Evolutionary conservation across 2,888 invertebrate genomes (phyloP), one percentile per base, ranked within the genome.

Genomic region (Acanthosoma haemorrhoidale): DNA sequence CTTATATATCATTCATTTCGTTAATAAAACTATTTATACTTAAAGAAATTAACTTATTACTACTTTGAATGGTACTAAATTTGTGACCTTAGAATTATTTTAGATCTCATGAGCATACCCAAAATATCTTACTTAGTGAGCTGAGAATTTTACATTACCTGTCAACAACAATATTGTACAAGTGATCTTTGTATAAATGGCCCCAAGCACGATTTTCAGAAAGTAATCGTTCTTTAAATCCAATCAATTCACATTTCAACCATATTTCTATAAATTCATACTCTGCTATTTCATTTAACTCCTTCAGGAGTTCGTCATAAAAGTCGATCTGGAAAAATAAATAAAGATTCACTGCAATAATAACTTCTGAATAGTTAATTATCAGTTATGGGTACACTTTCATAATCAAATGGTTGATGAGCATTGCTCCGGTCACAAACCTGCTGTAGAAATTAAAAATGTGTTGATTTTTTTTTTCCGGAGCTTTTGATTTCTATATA

Each of bases 191-290:
- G 77, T 90, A 93, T 75, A 94, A 83, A 77, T 90, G 89, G 70
- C 91, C 88, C 95, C 96, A 96, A 77, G 92, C 89, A 78, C 91
- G 89, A 72, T 94, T 87, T 25, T 87, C 87, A 78, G 91, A 92
- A 73, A 95, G 84, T 16, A 96, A 86, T 0, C 88, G 86, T 77
- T 90, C 90, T 76, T 94, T 91, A 75, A 96, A 87, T 0, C 90
- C 88, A 70, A 85, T 85, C 60, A 92, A 82, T 76, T 95, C 89
- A 3, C 96, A 79, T 70, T 87, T 84, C 70, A 96, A 82, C 94
- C 96, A 96, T 11, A 86, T 84, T 72, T 87, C 87, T 77, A 94
- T 87, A 15, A 91, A 82, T 71, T 86, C 85, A 29, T 84, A 85
- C 0, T 84, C 81, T 9, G 88, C 87, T 71, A 95, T 83, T 13